Percentiles rank a stretch among this genome's conserved stretches.
phyloP scores from a whole-genome alignment of 35 echinoderm and acorn worm species.

The Nesometra sesokonis region DNA sequence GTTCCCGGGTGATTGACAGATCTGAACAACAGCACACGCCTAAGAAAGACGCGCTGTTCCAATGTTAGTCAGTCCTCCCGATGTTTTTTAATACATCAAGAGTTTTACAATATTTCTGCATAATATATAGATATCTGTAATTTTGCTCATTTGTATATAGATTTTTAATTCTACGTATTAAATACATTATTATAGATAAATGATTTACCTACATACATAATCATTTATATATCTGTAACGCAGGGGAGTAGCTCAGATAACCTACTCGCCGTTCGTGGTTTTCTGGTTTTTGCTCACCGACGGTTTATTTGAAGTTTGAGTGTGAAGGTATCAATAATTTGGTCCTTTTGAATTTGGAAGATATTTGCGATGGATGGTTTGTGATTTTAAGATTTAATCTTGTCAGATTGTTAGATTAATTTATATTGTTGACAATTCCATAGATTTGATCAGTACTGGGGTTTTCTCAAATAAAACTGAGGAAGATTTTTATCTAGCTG shows the following conservation, averaged over 20 bases:
- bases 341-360: background rate
- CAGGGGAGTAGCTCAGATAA: background rate
- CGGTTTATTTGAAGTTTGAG: background rate
- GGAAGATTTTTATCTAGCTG: background rate
- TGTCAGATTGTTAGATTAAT: background rate
- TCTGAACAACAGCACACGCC: background rate
- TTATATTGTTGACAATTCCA: background rate
- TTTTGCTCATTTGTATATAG: too few species aligned
- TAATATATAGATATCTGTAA: too few species aligned
- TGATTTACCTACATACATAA: too few species aligned
- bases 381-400: background rate
- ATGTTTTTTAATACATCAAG: background rate
- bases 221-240: too few species aligned
- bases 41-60: background rate
- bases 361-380: background rate
- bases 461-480: background rate
- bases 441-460: background rate
- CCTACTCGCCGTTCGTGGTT: background rate
- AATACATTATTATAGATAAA: too few species aligned
- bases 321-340: background rate
- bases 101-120: background rate
- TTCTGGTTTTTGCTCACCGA: background rate
- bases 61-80: background rate
- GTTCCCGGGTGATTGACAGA: background rate
- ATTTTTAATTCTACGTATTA: too few species aligned